Percentiles rank a stretch among this genome's conserved stretches.
phyloP scores from a whole-genome alignment of 2,888 invertebrate species.

The Tenthredo amoena region DNA sequence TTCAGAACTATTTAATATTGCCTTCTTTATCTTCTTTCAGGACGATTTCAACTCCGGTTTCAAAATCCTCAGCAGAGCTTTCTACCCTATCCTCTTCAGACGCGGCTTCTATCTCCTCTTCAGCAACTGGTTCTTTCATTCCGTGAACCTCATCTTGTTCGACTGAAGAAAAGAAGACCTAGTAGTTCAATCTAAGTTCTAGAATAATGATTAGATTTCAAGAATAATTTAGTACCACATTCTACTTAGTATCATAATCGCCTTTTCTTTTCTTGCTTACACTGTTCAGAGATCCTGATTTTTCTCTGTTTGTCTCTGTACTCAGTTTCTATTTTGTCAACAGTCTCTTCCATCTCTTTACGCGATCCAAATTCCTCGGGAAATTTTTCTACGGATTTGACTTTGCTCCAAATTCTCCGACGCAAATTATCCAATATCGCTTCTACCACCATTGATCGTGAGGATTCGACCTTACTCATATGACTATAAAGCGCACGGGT shows the following conservation, averaged over 20 bases:
- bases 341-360: constrained; percentile 58
- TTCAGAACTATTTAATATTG: not conserved
- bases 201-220: not conserved
- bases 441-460: constrained; percentile 61
- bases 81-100: not conserved
- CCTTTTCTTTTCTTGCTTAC: constrained; percentile 49
- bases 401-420: constrained; percentile 62
- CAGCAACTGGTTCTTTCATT: not conserved
- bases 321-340: constrained; percentile 61
- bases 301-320: constrained; percentile 62
- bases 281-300: constrained; percentile 60
- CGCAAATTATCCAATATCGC: constrained; percentile 64
- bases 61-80: not conserved
- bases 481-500: not conserved
- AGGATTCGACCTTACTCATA: constrained; percentile 37
- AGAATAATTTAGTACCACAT: not conserved
- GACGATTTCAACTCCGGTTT: not conserved
- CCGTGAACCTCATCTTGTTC: constrained; percentile 53
- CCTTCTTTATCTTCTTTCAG: not conserved
- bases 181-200: not conserved
- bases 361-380: constrained; percentile 63
- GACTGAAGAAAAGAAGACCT: constrained; percentile 56
- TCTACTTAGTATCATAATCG: not conserved
- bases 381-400: constrained; percentile 61
- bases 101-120: not conserved